These are phyloP conservation scores for Etheostoma cragini DNA, from an alignment of 2,113 vertebrate genomes.

Conservation along the genomic window DNA sequence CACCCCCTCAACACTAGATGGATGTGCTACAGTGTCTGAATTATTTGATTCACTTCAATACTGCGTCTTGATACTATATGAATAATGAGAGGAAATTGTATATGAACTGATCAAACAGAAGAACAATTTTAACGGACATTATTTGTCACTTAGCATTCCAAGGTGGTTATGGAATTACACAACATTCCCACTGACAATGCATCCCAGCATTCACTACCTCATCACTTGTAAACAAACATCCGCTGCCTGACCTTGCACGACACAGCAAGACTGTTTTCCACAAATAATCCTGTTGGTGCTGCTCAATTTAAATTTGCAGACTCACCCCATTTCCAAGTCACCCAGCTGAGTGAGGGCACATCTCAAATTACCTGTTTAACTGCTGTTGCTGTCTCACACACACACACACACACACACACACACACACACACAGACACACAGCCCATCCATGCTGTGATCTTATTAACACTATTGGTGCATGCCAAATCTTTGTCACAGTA, in stretches of 20 bases:
- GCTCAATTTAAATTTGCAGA: constrained; percentile 68
- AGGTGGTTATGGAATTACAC: constrained; percentile 18
- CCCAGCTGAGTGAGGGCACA: constrained; percentile 50
- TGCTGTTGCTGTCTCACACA: neutral
- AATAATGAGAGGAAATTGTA: neutral
- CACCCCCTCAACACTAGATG: neutral
- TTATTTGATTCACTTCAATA: too few relatives aligned
- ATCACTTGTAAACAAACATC: constrained; percentile 71
- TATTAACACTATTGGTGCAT: constrained; percentile 43
- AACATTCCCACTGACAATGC: constrained; percentile 36
- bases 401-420: too few relatives aligned
- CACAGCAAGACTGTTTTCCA: constrained; percentile 55
- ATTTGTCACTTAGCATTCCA: constrained; percentile 12
- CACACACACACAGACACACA: neutral
- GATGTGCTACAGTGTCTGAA: neutral
- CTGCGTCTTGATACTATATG: neutral
- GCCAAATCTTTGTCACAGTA: constrained; percentile 7
- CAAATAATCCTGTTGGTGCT: constrained; percentile 58
- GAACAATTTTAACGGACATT: neutral
- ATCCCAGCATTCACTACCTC: constrained; percentile 27
- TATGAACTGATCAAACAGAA: neutral
- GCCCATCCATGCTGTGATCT: constrained; percentile 37
- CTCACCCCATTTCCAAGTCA: constrained; percentile 59
- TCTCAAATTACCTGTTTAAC: constrained; percentile 60
- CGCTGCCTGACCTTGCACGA: constrained; percentile 55